Conservation (phyloP, 2,797 vertebrate genomes). For the Mus caroli region DNA sequence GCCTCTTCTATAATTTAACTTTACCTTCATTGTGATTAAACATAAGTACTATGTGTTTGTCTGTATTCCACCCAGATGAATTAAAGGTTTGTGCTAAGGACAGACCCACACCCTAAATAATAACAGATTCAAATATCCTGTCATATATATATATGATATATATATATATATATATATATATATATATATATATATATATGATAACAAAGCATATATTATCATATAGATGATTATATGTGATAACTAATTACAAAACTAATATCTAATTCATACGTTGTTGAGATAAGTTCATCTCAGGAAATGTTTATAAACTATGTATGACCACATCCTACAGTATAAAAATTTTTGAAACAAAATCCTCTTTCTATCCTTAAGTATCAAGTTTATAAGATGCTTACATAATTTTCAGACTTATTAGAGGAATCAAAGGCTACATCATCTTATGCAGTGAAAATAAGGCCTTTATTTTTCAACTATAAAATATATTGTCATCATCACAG, state of each 20-base stretch:
- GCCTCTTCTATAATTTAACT: no score
- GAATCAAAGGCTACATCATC: slow-evolving; percentile 58
- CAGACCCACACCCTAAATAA: no score
- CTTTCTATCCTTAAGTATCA: slow-evolving; percentile 28
- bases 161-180: not conserved
- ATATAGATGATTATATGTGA: not conserved
- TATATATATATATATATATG: not conserved
- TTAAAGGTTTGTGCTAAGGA: no score
- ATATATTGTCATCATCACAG: slow-evolving; percentile 11
- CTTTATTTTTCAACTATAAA: slow-evolving; percentile 54
- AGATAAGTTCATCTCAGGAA: slow-evolving; percentile 13
- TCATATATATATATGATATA: no score
- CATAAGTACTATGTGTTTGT: no score
- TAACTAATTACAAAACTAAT: not conserved
- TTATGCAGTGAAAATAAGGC: slow-evolving; percentile 56
- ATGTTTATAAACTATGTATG: not conserved
- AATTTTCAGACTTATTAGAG: slow-evolving; percentile 55
- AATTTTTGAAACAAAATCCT: not conserved
- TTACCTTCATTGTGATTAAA: no score
- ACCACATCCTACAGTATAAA: not conserved
- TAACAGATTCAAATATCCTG: no score
- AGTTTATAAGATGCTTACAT: not conserved
- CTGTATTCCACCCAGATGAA: no score
- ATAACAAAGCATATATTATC: not conserved
- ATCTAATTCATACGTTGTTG: not conserved